These are phyloP conservation scores for Apamea sordens DNA, from an alignment of 2,888 invertebrate genomes.

Conservation along the genomic window DNA sequence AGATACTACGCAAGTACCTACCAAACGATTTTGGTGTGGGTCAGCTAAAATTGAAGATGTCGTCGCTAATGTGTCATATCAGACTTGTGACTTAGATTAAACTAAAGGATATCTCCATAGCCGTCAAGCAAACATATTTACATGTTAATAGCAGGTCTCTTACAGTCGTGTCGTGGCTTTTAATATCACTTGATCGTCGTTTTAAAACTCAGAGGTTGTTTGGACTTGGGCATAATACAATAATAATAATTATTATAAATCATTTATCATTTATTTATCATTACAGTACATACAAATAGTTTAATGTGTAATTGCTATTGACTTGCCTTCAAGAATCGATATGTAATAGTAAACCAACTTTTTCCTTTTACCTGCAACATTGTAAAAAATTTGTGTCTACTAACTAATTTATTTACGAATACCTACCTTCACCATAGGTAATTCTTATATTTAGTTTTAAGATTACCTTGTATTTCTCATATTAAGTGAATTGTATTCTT, in stretches of 20 bases:
- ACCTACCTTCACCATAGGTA: too few relatives aligned
- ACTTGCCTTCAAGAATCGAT: too few relatives aligned
- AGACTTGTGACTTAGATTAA: constrained; percentile 7
- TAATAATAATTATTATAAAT: background rate
- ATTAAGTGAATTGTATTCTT: too few relatives aligned
- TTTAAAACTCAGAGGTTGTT: background rate
- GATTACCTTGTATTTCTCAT: too few relatives aligned
- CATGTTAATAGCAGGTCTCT: constrained; percentile 48
- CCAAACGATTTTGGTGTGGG: background rate
- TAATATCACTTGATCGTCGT: constrained; percentile 30
- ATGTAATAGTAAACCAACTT: too few relatives aligned
- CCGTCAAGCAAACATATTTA: constrained; percentile 33
- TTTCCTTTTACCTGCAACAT: too few relatives aligned
- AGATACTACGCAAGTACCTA: background rate
- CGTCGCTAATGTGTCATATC: constrained; percentile 4
- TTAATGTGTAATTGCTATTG: too few relatives aligned
- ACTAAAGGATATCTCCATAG: constrained; percentile 24
- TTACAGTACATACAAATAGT: too few relatives aligned
- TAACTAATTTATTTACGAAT: too few relatives aligned
- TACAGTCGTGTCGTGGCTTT: constrained; percentile 10
- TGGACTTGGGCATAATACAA: background rate
- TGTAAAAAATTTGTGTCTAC: too few relatives aligned
- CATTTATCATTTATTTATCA: too few relatives aligned
- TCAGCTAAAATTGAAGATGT: background rate
- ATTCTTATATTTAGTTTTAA: too few relatives aligned